Conservation (phyloP, 2,888 invertebrate species). For the Philhelius pedissequus region DNA sequence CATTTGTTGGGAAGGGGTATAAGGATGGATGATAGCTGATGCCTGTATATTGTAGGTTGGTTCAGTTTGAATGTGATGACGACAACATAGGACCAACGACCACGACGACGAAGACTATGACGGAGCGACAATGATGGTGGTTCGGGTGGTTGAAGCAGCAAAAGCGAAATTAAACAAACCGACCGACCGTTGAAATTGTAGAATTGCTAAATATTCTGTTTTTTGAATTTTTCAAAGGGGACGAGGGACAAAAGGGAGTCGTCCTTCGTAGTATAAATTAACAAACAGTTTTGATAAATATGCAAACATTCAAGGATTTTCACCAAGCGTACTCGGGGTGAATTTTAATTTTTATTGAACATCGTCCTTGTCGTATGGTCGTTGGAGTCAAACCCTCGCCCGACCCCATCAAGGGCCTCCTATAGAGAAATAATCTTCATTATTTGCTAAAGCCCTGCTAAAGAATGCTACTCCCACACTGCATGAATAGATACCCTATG, state of each 20-base stretch:
- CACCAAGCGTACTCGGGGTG: constrained; percentile 59
- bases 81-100: neutral
- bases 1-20: too few relatives aligned
- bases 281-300: constrained; percentile 68
- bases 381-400: neutral
- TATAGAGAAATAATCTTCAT: constrained; percentile 34
- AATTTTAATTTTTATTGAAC: constrained; percentile 69
- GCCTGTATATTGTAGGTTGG: neutral
- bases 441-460: constrained; percentile 2
- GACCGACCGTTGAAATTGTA: constrained; percentile 59
- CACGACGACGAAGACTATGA: neutral
- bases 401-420: neutral
- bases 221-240: constrained; percentile 5
- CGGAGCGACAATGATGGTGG: neutral
- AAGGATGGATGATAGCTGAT: constrained; percentile 63
- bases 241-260: neutral
- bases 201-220: constrained; percentile 62
- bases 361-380: constrained; percentile 25
- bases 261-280: constrained; percentile 61
- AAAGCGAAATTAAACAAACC: constrained; percentile 60
- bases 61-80: neutral
- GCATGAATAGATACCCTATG: neutral
- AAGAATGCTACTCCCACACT: neutral
- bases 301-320: constrained; percentile 68
- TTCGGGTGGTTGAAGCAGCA: neutral